Base-by-base conservation (phyloP, 2,113 vertebrate species). In the Boleophthalmus pectinirostris region DNA sequence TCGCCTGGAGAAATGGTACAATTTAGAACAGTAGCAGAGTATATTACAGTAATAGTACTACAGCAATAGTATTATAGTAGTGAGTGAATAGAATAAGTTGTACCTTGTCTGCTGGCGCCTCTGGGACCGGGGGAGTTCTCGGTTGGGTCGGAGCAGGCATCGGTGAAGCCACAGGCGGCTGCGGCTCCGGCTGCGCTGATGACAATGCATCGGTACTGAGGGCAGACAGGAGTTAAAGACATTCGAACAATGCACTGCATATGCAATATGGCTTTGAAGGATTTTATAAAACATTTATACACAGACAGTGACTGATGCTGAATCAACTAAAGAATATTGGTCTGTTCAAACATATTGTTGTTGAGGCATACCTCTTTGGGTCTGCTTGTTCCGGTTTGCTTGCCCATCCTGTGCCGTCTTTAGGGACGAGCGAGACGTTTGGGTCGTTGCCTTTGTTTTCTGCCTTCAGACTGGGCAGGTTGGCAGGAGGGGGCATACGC, bases 351-450 rank as follows among this genome's bases (percentile, higher is more conserved):
- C 21, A 25, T 11, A 58, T 54, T 54, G 5, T 3, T 25, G 14
- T n/a, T 64, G 33, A 38, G 33, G 0, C 18, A 0, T 58, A 96
- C 96, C 95, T 97, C 96, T 97, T 97, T 96, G 95, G 95, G 95
- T 97, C 96, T 90, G 94, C 93, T 94, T 89, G 93, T 87, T 97
- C 96, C 95, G 94, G 96, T 94, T 96, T 97, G 96, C 96, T 97
- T 95, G 96, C 96, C 96, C 96, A 97, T 97, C 96, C 96, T 97
- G 96, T 95, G 92, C 96, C 96, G 96, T 97, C 96, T 96, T 96
- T 96, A 86, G 96, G 96, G 91, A 97, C 95, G 91, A 97, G 93
- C 84, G 95, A 94, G 94, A 97, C 95, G 92, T 96, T 97, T 88
- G 96, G 96, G 91, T 97, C 96, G 94, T 97, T 97, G 94, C 96